Evolutionary conservation across 2,113 vertebrate species (phyloP).

Genomic region (Microtus montanus): DNA sequence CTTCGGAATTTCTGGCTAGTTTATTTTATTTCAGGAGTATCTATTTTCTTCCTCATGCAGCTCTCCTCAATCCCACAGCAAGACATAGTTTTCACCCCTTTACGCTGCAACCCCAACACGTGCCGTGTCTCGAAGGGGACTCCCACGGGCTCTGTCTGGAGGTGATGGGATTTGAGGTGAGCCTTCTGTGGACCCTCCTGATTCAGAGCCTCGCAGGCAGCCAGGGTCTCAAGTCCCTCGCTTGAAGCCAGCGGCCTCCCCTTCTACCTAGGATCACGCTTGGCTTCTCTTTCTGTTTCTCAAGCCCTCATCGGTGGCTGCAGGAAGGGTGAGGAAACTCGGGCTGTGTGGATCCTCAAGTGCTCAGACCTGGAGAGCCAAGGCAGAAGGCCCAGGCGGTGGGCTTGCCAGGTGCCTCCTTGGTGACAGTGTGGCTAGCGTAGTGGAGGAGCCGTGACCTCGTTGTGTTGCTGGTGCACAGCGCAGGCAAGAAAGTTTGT

Average conservation of each 20-base stretch:
- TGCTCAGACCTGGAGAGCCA: neutral
- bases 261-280: neutral
- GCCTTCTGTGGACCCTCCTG: neutral
- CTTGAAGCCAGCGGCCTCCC: neutral
- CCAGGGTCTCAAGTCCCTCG: neutral
- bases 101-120: neutral
- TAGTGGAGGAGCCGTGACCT: neutral
- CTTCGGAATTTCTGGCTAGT: constrained; percentile 37
- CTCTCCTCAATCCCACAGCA: neutral
- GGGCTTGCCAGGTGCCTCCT: accelerated
- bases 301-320: neutral
- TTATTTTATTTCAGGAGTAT: constrained; percentile 24
- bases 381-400: neutral
- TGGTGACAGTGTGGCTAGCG: neutral
- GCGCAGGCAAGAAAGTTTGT: neutral
- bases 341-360: neutral
- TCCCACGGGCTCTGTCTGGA: neutral
- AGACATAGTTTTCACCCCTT: neutral
- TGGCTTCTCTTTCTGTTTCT: neutral
- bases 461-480: neutral
- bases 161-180: neutral
- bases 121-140: neutral
- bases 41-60: neutral
- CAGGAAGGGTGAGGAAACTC: neutral
- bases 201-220: neutral